Conservation (phyloP, 2,888 invertebrate genomes). For the Ochropleura leucogaster region DNA sequence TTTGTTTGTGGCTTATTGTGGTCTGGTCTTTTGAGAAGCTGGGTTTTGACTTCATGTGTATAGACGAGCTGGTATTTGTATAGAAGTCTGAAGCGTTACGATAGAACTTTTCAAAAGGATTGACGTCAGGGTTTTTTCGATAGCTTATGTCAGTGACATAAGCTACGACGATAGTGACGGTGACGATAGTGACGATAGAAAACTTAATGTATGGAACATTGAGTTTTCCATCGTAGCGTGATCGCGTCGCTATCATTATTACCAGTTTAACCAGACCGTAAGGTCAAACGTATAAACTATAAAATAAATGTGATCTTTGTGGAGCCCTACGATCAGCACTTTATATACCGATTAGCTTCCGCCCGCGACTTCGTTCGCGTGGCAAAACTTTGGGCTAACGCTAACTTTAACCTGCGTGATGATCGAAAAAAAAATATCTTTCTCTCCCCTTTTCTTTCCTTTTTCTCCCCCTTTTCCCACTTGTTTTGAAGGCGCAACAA, state of each 20-base stretch:
- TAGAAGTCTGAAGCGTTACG: neutral
- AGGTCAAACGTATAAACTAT: neutral
- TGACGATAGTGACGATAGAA: too few relatives aligned
- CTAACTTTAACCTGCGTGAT: too few relatives aligned
- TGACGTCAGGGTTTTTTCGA: neutral
- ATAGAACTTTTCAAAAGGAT: neutral
- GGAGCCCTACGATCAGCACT: neutral
- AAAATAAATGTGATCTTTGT: neutral
- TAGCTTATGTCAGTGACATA: neutral
- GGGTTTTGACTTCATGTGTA: neutral
- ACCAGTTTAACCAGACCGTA: neutral
- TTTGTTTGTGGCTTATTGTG: conserved; percentile 12
- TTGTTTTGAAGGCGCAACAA: too few relatives aligned
- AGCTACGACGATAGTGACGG: too few relatives aligned
- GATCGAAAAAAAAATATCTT: too few relatives aligned
- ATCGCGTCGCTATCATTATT: neutral
- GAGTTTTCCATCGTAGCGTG: neutral
- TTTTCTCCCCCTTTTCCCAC: too few relatives aligned
- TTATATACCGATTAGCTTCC: neutral
- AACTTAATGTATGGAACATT: too few relatives aligned
- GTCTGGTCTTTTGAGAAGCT: neutral
- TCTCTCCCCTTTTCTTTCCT: too few relatives aligned
- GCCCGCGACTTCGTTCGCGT: too few relatives aligned
- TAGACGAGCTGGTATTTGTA: neutral
- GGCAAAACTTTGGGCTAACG: too few relatives aligned